phyloP scores from a whole-genome alignment of 1,140 invertebrate species.

The Bilobella aurantiaca region DNA sequence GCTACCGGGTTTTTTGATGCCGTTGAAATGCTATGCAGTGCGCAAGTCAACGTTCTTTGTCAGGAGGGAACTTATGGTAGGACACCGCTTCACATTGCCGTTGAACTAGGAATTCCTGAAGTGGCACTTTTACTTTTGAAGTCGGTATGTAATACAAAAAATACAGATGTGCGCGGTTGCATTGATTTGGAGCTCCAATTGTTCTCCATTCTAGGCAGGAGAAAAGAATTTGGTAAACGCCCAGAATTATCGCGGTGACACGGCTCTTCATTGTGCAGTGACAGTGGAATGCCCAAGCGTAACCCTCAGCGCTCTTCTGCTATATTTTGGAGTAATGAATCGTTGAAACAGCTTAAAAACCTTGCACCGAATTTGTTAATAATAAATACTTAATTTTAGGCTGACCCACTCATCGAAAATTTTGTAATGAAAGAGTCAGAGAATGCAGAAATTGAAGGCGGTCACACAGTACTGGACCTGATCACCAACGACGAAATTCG shows the following conservation, averaged over 20 bases:
- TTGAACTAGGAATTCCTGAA: conserved; percentile 24
- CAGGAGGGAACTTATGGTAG: conserved; percentile 32
- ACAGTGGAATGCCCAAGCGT: conserved; percentile 10
- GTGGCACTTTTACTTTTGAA: conserved; percentile 13
- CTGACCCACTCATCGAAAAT: conserved; percentile 27
- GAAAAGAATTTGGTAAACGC: conserved; percentile 21
- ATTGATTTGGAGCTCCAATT: not conserved
- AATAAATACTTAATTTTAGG: conserved; percentile 1
- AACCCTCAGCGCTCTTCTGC: conserved; percentile 18
- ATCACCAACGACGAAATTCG: not conserved
- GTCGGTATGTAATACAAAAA: conserved; percentile 7
- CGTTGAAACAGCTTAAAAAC: not conserved
- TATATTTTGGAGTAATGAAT: conserved; percentile 25
- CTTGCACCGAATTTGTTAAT: not conserved
- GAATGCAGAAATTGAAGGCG: not conserved
- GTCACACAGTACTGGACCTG: not conserved
- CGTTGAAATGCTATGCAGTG: conserved; percentile 14
- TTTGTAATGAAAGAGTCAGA: conserved; percentile 12
- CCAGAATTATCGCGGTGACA: conserved; percentile 32
- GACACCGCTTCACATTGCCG: conserved; percentile 28
- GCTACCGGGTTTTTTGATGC: conserved; percentile 13
- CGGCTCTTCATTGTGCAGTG: conserved; percentile 24
- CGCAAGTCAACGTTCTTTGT: conserved; percentile 11
- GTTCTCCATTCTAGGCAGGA: not conserved
- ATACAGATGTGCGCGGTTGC: not conserved